phyloP scores from a whole-genome alignment of 2,888 invertebrate species.

The Macaria notata region DNA sequence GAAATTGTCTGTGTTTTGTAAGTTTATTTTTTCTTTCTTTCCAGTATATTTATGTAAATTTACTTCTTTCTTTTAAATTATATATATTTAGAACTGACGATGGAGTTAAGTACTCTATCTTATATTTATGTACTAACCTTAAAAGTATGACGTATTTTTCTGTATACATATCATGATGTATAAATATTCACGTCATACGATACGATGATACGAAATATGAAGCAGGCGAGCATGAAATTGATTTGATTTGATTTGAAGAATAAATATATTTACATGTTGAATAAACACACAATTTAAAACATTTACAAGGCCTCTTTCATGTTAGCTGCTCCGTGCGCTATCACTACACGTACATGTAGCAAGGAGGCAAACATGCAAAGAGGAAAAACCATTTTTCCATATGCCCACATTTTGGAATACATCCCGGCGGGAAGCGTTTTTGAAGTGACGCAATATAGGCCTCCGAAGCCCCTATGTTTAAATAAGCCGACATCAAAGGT shows the following conservation, averaged over 20 bases:
- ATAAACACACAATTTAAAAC: conserved; percentile 21
- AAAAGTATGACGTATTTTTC: too few relatives aligned
- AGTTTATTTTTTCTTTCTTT: too few relatives aligned
- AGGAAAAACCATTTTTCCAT: conserved; percentile 41
- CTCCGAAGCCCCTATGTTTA: conserved; percentile 62
- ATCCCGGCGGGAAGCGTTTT: conserved; percentile 48
- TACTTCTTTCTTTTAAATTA: too few relatives aligned
- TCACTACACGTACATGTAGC: conserved; percentile 28
- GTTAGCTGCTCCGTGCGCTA: conserved; percentile 16
- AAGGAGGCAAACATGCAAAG: conserved; percentile 27
- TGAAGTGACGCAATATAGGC: conserved; percentile 62
- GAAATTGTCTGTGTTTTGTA: too few relatives aligned
- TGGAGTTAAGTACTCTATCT: too few relatives aligned
- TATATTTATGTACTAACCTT: too few relatives aligned
- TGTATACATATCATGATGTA: too few relatives aligned
- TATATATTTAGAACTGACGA: too few relatives aligned
- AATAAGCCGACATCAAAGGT: conserved; percentile 73
- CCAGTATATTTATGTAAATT: too few relatives aligned
- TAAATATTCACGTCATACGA: neutral
- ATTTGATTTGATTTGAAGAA: too few relatives aligned
- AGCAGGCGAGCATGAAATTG: conserved; percentile 15
- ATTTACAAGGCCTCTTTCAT: conserved; percentile 24
- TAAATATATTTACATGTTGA: conserved; percentile 25
- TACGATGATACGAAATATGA: neutral
- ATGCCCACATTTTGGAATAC: conserved; percentile 41